Percentiles rank a stretch among this genome's conserved stretches.
These are phyloP conservation scores for Caenorhabditis afra DNA, from an alignment of 2,888 invertebrate genomes.

Conservation along the genomic window DNA sequence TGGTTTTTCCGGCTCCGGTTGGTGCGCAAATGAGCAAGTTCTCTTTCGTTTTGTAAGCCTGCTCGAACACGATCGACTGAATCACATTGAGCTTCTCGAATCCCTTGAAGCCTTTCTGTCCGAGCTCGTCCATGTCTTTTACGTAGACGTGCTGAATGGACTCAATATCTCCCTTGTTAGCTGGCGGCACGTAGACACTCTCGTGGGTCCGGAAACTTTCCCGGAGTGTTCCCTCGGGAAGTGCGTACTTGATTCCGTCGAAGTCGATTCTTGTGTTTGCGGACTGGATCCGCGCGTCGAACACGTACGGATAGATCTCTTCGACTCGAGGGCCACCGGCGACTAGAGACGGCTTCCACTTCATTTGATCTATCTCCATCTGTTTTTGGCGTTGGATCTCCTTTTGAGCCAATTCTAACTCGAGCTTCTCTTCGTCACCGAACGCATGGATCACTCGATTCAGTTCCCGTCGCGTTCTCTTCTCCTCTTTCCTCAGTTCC, in stretches of 20 bases:
- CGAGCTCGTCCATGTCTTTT: slow-evolving; percentile 87
- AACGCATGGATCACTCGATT: slow-evolving; percentile 88
- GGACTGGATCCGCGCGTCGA: slow-evolving; percentile 87
- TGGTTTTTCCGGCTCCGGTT: slow-evolving; percentile 98
- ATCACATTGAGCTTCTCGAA: slow-evolving; percentile 92
- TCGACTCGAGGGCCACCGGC: slow-evolving; percentile 50
- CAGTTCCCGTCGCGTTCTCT: slow-evolving; percentile 63
- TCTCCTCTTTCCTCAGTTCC: slow-evolving; percentile 71
- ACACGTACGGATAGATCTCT: slow-evolving; percentile 89
- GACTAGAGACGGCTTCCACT: slow-evolving; percentile 75
- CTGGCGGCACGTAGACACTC: slow-evolving; percentile 85
- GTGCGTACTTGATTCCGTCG: slow-evolving; percentile 86
- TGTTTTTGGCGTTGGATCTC: slow-evolving; percentile 79
- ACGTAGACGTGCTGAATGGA: slow-evolving; percentile 83
- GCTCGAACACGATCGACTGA: slow-evolving; percentile 94
- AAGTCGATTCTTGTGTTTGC: slow-evolving; percentile 87
- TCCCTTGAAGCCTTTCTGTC: slow-evolving; percentile 91
- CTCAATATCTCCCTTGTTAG: slow-evolving; percentile 74
- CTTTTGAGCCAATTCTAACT: slow-evolving; percentile 69
- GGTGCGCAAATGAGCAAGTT: slow-evolving; percentile 98
- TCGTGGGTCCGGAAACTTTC: slow-evolving; percentile 88
- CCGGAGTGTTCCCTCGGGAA: slow-evolving; percentile 89
- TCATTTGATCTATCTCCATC: slow-evolving; percentile 80
- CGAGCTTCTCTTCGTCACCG: slow-evolving; percentile 71
- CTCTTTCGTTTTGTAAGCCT: slow-evolving; percentile 96